Base-by-base conservation (phyloP, 1,140 invertebrate species). In the Drosophila miranda region DNA sequence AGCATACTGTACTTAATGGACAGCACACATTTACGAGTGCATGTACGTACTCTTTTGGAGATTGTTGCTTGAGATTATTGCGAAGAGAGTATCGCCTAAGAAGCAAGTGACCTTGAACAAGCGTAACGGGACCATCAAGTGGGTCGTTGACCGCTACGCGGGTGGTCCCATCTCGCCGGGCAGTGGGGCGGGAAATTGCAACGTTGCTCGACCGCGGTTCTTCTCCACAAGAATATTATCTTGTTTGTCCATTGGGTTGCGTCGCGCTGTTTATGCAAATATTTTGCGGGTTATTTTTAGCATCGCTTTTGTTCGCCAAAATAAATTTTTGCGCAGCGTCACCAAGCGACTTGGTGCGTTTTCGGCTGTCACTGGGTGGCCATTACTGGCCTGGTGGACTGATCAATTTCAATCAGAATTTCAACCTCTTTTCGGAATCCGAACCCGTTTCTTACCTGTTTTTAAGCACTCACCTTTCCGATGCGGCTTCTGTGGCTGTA, bases 111-210 rank as follows among this genome's bases (percentile, higher is more conserved):
- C 81, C 77, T 84, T 84, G 77, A 67, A 16, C 52, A 45, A 14
- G 49, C 46, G 53, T 23, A 52, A 46, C 52, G 59, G 52, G 58
- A 73, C 67, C 81, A 84, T 86, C 81, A 84, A 86, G 77, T 84
- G 77, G 81, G 51, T 75, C 60, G 59, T 64, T 61, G 67, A 58
- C 26, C 64, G 69, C 30, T 42, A 50, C 16, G 38, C 30, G 34
- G 49, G 56, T 52, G 48, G 38, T 26, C 26, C 16, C 11, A 5
- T 9, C 7, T 34, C 14, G 30, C 23, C 6, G 21, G 38, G 11
- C 8, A 41, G 19, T n/a, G 11, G 13, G 43, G n/a, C n/a, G 21
- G 11, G n/a, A 28, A 45, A 26, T 44, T 55, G 50, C 50, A 52
- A 9, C 34, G 34, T 3, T 38, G 34, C 11, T 13, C 34, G 34